Evolutionary conservation across 2,113 vertebrate species (phyloP).

Genomic region (Tiliqua scincoides): DNA sequence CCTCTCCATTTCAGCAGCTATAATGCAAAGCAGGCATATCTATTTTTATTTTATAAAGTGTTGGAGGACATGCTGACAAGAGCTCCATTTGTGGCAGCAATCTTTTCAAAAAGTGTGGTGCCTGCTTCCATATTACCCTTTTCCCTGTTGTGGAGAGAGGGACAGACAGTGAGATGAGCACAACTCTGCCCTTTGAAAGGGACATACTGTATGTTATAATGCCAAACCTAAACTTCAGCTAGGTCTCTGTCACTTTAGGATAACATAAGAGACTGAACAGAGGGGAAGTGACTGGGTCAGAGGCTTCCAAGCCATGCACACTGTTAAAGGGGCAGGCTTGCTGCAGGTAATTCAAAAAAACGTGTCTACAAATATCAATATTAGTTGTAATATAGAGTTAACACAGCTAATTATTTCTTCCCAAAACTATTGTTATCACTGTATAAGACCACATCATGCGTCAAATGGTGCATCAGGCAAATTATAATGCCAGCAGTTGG

Average conservation of each 20-base stretch:
- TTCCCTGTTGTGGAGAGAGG: conserved; percentile 4
- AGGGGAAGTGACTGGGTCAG: conserved; percentile 1
- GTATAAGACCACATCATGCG: not conserved
- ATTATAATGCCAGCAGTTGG: no score
- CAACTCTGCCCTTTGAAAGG: conserved; percentile 35
- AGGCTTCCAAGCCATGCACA: conserved; percentile 16
- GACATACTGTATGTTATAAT: not conserved
- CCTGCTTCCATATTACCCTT: not conserved
- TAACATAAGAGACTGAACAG: conserved; percentile 35
- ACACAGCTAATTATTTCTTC: not conserved
- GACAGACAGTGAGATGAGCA: not conserved
- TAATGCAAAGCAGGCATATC: not conserved
- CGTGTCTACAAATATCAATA: no score
- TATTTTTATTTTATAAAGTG: not conserved
- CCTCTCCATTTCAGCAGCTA: not conserved
- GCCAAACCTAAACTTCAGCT: not conserved
- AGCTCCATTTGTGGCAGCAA: not conserved
- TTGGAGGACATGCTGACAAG: not conserved
- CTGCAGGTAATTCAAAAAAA: no score
- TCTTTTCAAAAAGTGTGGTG: not conserved
- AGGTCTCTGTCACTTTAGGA: not conserved
- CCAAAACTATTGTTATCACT: not conserved
- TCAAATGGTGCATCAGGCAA: no score
- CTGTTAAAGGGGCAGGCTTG: not conserved
- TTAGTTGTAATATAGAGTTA: no score